Evolutionary conservation across 64 coral and sea anemone species (phyloP).

Genomic region (Pachyseris speciosa): DNA sequence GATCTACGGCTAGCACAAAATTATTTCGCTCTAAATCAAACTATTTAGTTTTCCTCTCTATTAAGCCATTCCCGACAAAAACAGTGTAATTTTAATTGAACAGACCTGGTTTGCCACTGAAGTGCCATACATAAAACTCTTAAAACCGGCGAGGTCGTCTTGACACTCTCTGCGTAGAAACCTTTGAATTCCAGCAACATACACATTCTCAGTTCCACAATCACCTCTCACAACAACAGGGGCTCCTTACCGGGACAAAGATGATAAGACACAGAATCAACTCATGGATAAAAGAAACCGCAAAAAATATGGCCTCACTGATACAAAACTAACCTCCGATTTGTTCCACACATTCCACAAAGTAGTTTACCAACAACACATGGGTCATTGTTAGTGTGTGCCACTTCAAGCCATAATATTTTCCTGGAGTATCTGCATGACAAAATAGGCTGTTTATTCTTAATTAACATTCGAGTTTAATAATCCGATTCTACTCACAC

Average conservation of each 20-base stretch:
- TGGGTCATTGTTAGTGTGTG: constrained; percentile 1
- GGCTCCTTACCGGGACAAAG: background rate
- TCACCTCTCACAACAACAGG: background rate
- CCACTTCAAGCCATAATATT: background rate
- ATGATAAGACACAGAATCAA: background rate
- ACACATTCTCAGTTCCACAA: constrained; percentile 42
- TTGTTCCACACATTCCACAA: background rate
- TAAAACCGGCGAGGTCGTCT: background rate
- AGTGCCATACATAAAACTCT: constrained; percentile 17
- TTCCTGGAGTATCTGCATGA: background rate
- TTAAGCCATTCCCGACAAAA: too few species aligned
- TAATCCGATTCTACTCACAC: background rate
- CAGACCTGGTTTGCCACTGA: constrained; percentile 14
- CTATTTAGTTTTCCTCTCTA: too few species aligned
- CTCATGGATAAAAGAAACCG: too few species aligned
- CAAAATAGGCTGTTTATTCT: background rate
- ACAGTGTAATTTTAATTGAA: background rate
- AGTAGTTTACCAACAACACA: background rate
- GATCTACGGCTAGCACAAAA: too few species aligned
- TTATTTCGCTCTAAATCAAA: too few species aligned
- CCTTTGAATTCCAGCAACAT: constrained; percentile 5
- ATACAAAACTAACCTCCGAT: background rate
- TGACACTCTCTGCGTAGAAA: background rate
- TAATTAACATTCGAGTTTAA: background rate
- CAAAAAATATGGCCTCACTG: background rate